Evolutionary conservation across 2,797 vertebrate genomes (phyloP).

Genomic region (Hybognathus amarus): DNA sequence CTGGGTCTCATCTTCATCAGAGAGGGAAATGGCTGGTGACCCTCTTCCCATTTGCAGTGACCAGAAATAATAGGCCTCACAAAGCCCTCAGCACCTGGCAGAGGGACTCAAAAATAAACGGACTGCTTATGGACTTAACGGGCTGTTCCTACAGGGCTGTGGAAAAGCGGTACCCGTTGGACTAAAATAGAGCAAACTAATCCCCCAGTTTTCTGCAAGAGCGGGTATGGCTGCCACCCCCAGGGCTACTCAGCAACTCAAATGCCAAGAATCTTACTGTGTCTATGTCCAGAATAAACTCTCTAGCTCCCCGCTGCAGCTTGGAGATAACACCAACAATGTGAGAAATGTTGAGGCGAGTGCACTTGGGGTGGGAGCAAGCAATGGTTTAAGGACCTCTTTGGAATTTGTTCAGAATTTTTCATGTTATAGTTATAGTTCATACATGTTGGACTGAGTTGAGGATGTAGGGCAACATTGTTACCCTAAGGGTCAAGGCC

Average conservation of each 20-base stretch:
- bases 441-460: not conserved
- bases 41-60: slow-evolving; percentile 23
- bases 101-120: slow-evolving; percentile 44
- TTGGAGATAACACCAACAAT: slow-evolving; percentile 61
- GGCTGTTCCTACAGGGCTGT: slow-evolving; percentile 58
- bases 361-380: slow-evolving; percentile 22
- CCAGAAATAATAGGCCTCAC: slow-evolving; percentile 28
- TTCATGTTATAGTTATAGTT: slow-evolving; percentile 8
- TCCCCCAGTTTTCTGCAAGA: slow-evolving; percentile 69
- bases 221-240: slow-evolving; percentile 65
- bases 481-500: not conserved
- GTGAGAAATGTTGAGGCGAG: slow-evolving; percentile 54
- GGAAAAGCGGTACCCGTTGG: slow-evolving; percentile 65
- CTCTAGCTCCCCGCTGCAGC: slow-evolving; percentile 56
- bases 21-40: slow-evolving; percentile 17
- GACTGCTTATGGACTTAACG: slow-evolving; percentile 21
- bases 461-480: not conserved
- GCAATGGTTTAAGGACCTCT: slow-evolving; percentile 37
- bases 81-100: slow-evolving; percentile 46
- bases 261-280: slow-evolving; percentile 73
- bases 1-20: slow-evolving; percentile 23
- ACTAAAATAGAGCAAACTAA: slow-evolving; percentile 77
- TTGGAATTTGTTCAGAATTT: slow-evolving; percentile 39
- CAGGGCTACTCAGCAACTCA: slow-evolving; percentile 60
- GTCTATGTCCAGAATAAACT: slow-evolving; percentile 71